Base-by-base conservation (phyloP, 2,113 vertebrate species). In the Sterrhoptilus dennistouni region DNA sequence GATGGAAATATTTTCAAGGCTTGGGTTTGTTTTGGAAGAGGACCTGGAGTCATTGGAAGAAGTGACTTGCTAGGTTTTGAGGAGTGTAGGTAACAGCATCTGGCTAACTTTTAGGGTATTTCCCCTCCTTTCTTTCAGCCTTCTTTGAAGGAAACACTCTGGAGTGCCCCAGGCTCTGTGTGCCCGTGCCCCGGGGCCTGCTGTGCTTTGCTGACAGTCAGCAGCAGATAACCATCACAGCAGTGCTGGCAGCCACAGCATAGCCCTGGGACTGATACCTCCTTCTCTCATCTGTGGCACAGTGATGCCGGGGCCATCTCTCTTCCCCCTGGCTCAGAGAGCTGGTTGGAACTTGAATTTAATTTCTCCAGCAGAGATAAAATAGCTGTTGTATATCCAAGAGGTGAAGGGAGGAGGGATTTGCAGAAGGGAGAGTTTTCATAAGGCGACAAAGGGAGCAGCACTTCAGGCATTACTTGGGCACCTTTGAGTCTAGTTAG, bases 1-100 rank as follows among this genome's bases (percentile, higher is more conserved):
- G 0, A 28, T 65, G 47, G 80, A 83, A 81, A 28, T 47, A 27
- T 64, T 92, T 90, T 71, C n/a, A 40, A 68, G 57, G 29, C 42
- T 88, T 56, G 33, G 20, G 22, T 91, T 90, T 91, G 52, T 81
- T 82, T 95, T 89, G 66, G 81, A 95, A 90, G n/a, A 56, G 21
- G n/a, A 56, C 23, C 25, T 83, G 66, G 40, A 65, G 16, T 94
- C 12, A 21, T 6, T 68, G 69, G 42, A 59, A 84, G 75, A 83
- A 74, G 71, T 50, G 23, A 50, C 65, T 59, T 70, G 23, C 29
- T 87, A 38, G 12, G 23, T 78, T 94, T 90, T 0, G 0, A 63
- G 42, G 9, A 23, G 21, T 47, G 22, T 56, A 54, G 29, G 12
- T 80, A 76, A 85, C 54, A 53, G 22, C 2, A 5, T 82, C 69